Evolutionary conservation across 2,888 invertebrate genomes (phyloP).

Genomic region (Tromatobia lineatoria): DNA sequence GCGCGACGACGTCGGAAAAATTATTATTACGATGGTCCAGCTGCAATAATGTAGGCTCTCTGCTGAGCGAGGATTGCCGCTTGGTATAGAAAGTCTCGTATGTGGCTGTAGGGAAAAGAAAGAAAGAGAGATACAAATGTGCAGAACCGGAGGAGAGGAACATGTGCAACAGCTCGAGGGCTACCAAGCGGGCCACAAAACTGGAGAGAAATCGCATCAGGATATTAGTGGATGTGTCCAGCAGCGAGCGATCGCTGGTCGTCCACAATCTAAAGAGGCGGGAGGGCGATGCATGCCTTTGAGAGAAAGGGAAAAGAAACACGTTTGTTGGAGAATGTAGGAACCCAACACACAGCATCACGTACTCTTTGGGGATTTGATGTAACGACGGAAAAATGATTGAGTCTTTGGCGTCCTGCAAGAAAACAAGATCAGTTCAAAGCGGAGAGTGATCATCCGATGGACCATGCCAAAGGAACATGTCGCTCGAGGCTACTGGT

Average conservation of each 20-base stretch:
- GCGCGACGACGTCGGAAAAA: slow-evolving; percentile 44
- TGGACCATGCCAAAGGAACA: background rate
- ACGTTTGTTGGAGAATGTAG: slow-evolving; percentile 42
- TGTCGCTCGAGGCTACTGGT: background rate
- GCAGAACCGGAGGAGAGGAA: slow-evolving; percentile 22
- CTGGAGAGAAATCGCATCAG: slow-evolving; percentile 68
- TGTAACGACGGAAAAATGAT: slow-evolving; percentile 58
- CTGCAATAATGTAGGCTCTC: slow-evolving; percentile 60
- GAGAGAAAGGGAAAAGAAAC: slow-evolving; percentile 44
- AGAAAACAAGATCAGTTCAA: background rate
- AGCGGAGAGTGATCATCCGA: background rate
- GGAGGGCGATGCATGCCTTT: slow-evolving; percentile 11
- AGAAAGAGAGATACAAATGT: slow-evolving; percentile 16
- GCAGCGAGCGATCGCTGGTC: slow-evolving; percentile 59
- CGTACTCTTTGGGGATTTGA: slow-evolving; percentile 49
- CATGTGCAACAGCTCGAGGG: slow-evolving; percentile 40
- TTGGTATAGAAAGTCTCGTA: slow-evolving; percentile 66
- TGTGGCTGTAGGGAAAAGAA: slow-evolving; percentile 15
- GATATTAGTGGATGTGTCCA: slow-evolving; percentile 67
- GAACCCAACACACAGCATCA: slow-evolving; percentile 26
- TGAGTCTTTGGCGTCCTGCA: slow-evolving; percentile 6
- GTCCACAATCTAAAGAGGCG: slow-evolving; percentile 55
- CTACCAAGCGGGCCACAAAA: slow-evolving; percentile 57
- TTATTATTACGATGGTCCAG: slow-evolving; percentile 63
- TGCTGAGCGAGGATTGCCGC: slow-evolving; percentile 43